Base-by-base conservation (phyloP, 2,113 vertebrate genomes). In the Aptenodytes forsteri region DNA sequence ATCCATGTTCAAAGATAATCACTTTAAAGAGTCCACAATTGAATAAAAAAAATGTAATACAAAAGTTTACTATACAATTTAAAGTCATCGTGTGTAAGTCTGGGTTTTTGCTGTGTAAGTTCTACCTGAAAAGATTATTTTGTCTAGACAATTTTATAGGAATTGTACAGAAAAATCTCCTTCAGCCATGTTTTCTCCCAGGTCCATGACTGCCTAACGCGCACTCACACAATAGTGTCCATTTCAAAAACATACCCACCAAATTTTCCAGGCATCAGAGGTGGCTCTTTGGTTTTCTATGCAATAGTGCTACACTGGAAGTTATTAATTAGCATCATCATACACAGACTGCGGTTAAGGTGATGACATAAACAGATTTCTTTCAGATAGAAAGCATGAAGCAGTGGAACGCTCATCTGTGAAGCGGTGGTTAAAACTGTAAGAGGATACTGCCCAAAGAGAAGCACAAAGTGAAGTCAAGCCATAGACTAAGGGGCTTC, bases 41-140 rank as follows among this genome's bases (percentile, higher is more conserved):
- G 79, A 95, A 97, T 95, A 87, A 89, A 78, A 42, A 93, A 93
- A 87, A 92, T 32, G 38, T 71, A 96, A 93, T 30, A 80, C n/a
- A 76, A 61, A 90, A 83, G 78, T 90, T 95, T 81, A 84, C 58
- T 83, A 25, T 23, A 87, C 40, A 90, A 92, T 79, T 92, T 65
- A 69, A 89, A 95, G 65, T 93, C 32, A 75, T 59, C 2, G 1
- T 47, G 38, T 55, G 20, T 38, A 90, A 81, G 23, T 55, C 62
- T 71, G 42, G 1, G 0, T 15, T 71, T 91, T 83, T 91, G 15
- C 50, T 64, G 59, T 44, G 4, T 71, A 87, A 77, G 30, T 92
- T 83, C 62, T 64, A 85, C 34, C n/a, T 65, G 47, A 44, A 91
- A 89, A 87, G 8, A 62, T 80, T 62, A 72, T 59, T 82, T 86